A percentile compares a stretch with the other conserved stretches of the same genome.
phyloP scores from a whole-genome alignment of 2,113 vertebrate species.

The Xenopus tropicalis region DNA sequence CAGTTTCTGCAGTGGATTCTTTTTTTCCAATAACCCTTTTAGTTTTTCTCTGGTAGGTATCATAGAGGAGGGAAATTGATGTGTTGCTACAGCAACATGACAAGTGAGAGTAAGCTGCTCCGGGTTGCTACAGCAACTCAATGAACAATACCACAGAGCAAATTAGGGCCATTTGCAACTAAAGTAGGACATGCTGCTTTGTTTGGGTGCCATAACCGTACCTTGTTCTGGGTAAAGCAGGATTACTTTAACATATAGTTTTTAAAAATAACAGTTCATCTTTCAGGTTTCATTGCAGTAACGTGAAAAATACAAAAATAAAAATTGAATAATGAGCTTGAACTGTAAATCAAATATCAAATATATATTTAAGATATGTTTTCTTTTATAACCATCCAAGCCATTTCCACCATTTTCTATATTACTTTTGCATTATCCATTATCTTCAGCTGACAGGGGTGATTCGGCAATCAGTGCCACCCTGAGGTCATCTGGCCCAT shows the following conservation, averaged over 20 bases:
- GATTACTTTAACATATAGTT: not conserved
- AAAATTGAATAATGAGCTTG: too few species aligned
- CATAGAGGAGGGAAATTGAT: slow-evolving; percentile 11
- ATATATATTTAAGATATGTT: too few species aligned
- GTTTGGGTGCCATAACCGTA: not conserved
- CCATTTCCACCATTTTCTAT: too few species aligned
- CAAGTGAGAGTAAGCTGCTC: slow-evolving; percentile 25
- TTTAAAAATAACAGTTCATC: not conserved
- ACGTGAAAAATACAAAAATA: too few species aligned
- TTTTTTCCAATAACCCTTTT: not conserved
- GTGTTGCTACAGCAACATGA: slow-evolving; percentile 35
- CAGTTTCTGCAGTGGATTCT: not conserved
- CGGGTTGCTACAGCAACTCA: slow-evolving; percentile 31
- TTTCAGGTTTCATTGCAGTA: not conserved
- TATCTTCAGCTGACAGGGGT: too few species aligned
- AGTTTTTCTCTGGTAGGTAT: not conserved
- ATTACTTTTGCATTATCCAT: too few species aligned
- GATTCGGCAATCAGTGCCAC: too few species aligned
- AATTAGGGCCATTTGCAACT: slow-evolving; percentile 12
- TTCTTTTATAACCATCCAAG: too few species aligned
- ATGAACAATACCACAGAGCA: slow-evolving; percentile 12
- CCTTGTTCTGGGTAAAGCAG: not conserved
- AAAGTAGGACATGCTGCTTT: slow-evolving; percentile 8
- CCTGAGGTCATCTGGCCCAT: too few species aligned
- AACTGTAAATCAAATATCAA: too few species aligned